These are phyloP conservation scores for Tyto alba DNA, from an alignment of 2,113 vertebrate species.

Conservation along the genomic window DNA sequence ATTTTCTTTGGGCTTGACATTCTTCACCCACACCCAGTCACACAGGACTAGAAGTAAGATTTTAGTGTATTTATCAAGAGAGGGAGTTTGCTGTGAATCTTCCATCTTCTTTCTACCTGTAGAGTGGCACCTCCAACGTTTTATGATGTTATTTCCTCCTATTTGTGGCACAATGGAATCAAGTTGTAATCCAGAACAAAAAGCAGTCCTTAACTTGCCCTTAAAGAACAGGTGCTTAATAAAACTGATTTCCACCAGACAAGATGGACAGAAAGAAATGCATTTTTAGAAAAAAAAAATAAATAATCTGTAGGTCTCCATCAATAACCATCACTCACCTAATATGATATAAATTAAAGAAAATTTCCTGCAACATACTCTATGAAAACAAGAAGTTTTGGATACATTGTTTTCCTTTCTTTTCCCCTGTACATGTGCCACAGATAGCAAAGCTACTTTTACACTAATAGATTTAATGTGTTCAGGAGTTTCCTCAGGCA, in stretches of 20 bases:
- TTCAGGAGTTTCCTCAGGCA: background rate
- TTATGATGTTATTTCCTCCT: background rate
- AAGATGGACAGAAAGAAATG: background rate
- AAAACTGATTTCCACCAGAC: background rate
- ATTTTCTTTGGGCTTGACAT: background rate
- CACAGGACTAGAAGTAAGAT: background rate
- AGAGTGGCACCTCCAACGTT: background rate
- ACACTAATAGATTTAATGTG: background rate
- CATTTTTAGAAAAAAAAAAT: background rate
- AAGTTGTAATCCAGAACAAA: background rate
- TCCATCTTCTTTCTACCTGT: background rate
- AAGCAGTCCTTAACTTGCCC: background rate
- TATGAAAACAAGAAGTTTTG: background rate
- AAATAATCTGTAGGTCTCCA: background rate
- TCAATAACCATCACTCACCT: background rate
- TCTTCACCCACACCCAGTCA: background rate
- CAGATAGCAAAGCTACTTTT: background rate
- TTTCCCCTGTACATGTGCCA: background rate
- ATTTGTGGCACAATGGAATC: background rate
- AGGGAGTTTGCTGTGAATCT: background rate
- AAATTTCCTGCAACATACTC: background rate
- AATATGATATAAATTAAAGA: background rate
- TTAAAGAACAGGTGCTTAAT: background rate
- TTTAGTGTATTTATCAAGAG: background rate
- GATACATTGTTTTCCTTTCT: background rate